Evolutionary conservation across 2,113 vertebrate species (phyloP), one percentile per base, ranked within the genome.

Genomic region (Hucho hucho): DNA sequence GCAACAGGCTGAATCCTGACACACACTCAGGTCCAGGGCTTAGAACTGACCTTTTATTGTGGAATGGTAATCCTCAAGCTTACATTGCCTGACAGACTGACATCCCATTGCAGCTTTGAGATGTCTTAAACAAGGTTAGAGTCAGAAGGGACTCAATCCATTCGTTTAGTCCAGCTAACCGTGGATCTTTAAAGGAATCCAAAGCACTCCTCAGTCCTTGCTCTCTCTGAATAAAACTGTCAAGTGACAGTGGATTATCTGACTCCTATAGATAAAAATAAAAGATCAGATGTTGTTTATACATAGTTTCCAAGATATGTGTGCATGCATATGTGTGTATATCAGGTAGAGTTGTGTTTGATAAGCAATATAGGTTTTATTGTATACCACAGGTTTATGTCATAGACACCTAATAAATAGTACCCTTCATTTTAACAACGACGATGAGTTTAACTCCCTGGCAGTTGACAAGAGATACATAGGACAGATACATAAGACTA

Each of bases 21-120:
- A 18, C 29, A 18, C 37, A 53, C 29, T 84, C 58, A 75, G 73
- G 67, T 79, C 72, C 72, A 71, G 63, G 59, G 28, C 56, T 75
- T 71, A 47, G 28, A 37, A 28, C 58, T 72, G 75, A 80, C 58
- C 53, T 73, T 18, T 73, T 47, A 29, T 56, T 75, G 67, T 75
- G 26, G 20, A 63, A 53, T 77, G 63, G 72, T 73, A 67, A 56
- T 67, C 47, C 64, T 67, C 73, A 74, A 66, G 18, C 1, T 67
- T 53, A 73, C 29, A 18, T 47, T 67, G 25, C 64, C 11, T 74
- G 73, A 67, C 73, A 74, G 73, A 24, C 46, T 64, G 49, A 65
- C 64, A 67, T 46, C 47, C 37, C 65, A 65, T 28, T 65, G 24
- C 25, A 16, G 28, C 65, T 67, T 67, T 29, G 65, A 14, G 6